Percentiles rank a stretch among this genome's conserved stretches.
Evolutionary conservation across 2,888 invertebrate genomes (phyloP).

Genomic region (Melitaea athalia): DNA sequence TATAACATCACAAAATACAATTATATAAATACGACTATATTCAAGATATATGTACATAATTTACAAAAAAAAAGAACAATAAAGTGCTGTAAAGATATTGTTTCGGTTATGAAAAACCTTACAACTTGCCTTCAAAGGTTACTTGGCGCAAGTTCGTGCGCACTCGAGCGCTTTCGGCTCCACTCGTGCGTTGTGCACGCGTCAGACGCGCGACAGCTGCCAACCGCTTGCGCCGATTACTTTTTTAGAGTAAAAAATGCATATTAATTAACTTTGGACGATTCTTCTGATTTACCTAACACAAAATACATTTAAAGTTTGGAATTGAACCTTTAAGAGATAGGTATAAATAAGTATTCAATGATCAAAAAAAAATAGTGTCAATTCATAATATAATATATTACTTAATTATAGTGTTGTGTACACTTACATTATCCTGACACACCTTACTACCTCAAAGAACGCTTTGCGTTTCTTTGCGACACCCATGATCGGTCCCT

Average conservation of each 20-base stretch:
- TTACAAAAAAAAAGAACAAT: no score
- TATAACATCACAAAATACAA: no score
- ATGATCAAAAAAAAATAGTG: no score
- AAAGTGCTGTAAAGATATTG: background rate
- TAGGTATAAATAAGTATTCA: no score
- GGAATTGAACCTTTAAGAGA: conserved; percentile 14
- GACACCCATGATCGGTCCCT: no score
- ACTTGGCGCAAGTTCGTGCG: conserved; percentile 32
- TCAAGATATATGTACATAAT: no score
- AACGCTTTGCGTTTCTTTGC: no score
- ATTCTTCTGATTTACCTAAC: conserved; percentile 37
- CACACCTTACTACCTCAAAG: no score
- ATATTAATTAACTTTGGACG: conserved; percentile 42
- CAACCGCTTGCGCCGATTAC: conserved; percentile 67
- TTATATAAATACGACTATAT: no score
- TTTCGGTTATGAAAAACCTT: background rate
- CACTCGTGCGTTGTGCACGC: conserved; percentile 74
- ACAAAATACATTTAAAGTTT: conserved; percentile 13
- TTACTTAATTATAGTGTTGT: no score
- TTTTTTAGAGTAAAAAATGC: conserved; percentile 46
- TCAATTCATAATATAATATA: no score
- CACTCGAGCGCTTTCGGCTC: conserved; percentile 61
- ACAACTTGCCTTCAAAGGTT: conserved; percentile 15
- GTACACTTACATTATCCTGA: no score
- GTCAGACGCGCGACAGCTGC: conserved; percentile 70